Evolutionary conservation across 2,888 invertebrate genomes (phyloP).

Genomic region (Eudemis profundana): DNA sequence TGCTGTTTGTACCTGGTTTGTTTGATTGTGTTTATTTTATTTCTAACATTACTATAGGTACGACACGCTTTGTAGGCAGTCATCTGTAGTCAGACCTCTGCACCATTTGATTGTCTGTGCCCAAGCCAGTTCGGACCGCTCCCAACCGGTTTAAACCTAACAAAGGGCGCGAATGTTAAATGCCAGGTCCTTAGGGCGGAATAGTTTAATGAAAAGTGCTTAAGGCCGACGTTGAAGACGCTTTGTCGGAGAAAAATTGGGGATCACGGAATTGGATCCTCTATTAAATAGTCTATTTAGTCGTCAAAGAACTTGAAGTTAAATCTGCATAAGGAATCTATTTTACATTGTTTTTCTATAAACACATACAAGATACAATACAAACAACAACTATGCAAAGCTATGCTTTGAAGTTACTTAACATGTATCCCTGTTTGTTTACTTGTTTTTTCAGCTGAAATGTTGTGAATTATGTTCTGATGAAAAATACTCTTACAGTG

Average conservation of each 20-base stretch:
- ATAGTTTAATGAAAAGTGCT: slow-evolving; percentile 57
- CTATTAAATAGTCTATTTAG: neutral
- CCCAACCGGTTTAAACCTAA: slow-evolving; percentile 52
- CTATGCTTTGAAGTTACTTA: no score
- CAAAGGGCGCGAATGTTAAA: slow-evolving; percentile 43
- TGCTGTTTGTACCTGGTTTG: no score
- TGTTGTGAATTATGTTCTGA: no score
- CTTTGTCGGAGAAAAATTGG: slow-evolving; percentile 21
- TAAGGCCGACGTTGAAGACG: slow-evolving; percentile 19
- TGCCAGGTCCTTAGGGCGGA: slow-evolving; percentile 30
- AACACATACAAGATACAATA: no score
- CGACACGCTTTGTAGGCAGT: neutral
- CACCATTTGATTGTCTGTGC: slow-evolving; percentile 29
- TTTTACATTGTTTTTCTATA: slow-evolving; percentile 6
- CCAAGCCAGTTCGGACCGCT: slow-evolving; percentile 63
- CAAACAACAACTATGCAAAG: no score
- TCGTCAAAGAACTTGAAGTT: slow-evolving; percentile 11
- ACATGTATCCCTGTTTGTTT: no score
- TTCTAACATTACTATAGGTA: neutral
- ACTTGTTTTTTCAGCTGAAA: no score
- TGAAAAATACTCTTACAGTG: no score
- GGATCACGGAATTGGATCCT: slow-evolving; percentile 8
- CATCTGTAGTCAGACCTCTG: neutral
- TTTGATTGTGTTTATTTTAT: slow-evolving; percentile 46
- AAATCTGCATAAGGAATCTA: slow-evolving; percentile 9